A percentile compares a stretch with the other conserved stretches of the same genome.
phyloP scores from a whole-genome alignment of 2,113 vertebrate species.

The Bubo bubo region DNA sequence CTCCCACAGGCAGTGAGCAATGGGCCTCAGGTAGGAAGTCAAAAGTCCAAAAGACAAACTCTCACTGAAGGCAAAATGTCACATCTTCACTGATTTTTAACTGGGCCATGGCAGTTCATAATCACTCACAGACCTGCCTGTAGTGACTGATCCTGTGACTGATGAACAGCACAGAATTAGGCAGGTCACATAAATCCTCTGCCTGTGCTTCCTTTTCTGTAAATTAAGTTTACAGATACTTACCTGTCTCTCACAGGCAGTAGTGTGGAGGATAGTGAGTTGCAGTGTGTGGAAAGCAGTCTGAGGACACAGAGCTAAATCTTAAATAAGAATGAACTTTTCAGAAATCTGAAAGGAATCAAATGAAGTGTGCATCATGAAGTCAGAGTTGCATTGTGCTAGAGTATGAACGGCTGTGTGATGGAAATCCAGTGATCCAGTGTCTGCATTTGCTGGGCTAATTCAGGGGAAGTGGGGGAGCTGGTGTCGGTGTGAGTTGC shows the following conservation, averaged over 20 bases:
- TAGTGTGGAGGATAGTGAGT: neutral
- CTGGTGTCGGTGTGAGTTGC: neutral
- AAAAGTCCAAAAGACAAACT: neutral
- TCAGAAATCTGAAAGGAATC: neutral
- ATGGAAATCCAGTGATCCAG: neutral
- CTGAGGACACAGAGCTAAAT: neutral
- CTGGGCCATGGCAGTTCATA: neutral
- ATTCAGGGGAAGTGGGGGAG: neutral
- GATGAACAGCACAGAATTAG: neutral
- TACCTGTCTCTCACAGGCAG: neutral
- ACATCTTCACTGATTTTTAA: neutral
- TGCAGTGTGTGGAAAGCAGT: neutral
- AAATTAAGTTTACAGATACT: neutral
- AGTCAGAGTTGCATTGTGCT: neutral
- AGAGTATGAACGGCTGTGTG: neutral
- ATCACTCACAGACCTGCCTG: neutral
- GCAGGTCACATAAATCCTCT: neutral
- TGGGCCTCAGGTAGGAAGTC: neutral
- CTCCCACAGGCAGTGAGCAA: neutral
- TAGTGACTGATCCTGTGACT: neutral
- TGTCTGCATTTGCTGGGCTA: neutral
- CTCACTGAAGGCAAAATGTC: neutral
- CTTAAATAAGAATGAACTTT: neutral
- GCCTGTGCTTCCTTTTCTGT: neutral
- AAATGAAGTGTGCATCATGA: neutral